These are phyloP conservation scores for Hartigia nigra DNA, from an alignment of 2,888 invertebrate genomes.

Conservation along the genomic window DNA sequence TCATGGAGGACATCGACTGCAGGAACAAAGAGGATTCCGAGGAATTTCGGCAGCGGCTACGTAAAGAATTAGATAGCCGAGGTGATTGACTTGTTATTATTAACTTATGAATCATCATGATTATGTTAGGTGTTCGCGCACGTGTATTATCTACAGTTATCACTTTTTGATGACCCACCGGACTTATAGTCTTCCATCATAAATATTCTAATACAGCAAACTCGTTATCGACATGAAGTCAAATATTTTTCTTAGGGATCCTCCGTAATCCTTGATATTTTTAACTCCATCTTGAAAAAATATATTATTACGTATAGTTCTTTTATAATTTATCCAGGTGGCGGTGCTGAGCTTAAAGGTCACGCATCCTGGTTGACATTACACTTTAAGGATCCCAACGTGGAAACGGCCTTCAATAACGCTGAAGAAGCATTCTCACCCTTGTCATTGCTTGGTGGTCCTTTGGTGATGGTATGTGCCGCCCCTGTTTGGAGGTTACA, in stretches of 20 bases:
- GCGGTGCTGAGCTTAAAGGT: conserved; percentile 70
- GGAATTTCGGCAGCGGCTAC: conserved; percentile 82
- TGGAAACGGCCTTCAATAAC: conserved; percentile 76
- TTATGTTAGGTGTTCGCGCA: neutral
- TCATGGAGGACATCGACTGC: conserved; percentile 44
- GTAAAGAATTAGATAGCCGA: conserved; percentile 86
- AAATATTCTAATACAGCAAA: neutral
- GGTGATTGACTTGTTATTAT: conserved; percentile 74
- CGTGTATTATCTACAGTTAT: neutral
- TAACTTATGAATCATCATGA: neutral
- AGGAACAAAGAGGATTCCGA: conserved; percentile 72
- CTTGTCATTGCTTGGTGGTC: conserved; percentile 73
- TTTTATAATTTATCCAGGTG: conserved; percentile 58
- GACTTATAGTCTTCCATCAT: neutral
- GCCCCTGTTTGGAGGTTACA: conserved; percentile 61
- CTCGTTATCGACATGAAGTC: neutral
- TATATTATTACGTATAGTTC: neutral
- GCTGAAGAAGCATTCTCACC: conserved; percentile 76
- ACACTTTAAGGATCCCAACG: conserved; percentile 74
- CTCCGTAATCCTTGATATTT: neutral
- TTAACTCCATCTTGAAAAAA: neutral
- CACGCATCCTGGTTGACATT: conserved; percentile 75
- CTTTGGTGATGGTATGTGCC: conserved; percentile 71
- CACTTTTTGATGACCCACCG: neutral
- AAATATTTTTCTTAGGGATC: neutral